A percentile compares a stretch with the other conserved stretches of the same genome.
phyloP scores from a whole-genome alignment of 2,888 invertebrate species.

The Hedya salicella region DNA sequence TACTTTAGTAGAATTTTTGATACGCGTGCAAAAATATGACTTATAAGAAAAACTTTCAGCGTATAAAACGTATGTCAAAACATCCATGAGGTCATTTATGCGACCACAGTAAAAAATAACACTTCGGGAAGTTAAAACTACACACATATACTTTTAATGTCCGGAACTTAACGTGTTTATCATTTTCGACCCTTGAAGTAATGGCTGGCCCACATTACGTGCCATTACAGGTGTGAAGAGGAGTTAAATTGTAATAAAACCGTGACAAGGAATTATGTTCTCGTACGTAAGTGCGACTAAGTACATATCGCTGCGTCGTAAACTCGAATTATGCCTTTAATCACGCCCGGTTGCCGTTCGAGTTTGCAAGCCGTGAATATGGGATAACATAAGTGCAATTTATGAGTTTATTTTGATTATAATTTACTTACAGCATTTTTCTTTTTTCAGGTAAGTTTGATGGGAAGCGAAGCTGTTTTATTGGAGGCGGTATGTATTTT shows the following conservation, averaged over 20 bases:
- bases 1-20: no score
- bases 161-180: conserved; percentile 45
- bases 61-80: conserved; percentile 28
- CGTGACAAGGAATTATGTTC: conserved; percentile 43
- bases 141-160: conserved; percentile 38
- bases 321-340: conserved; percentile 44
- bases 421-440: conserved; percentile 44
- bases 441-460: conserved; percentile 60
- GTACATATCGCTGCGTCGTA: conserved; percentile 42
- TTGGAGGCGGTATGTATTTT: not conserved
- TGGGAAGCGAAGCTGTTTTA: not conserved
- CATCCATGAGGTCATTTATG: conserved; percentile 41
- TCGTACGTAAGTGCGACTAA: conserved; percentile 42
- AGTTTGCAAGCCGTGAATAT: conserved; percentile 33
- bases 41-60: conserved; percentile 26
- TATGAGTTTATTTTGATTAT: conserved; percentile 33
- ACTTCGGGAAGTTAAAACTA: conserved; percentile 37
- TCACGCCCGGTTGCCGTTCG: conserved; percentile 35
- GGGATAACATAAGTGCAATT: conserved; percentile 47
- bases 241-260: conserved; percentile 50
- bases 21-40: no score
- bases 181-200: conserved; percentile 45
- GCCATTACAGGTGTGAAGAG: conserved; percentile 48
- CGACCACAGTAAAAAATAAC: conserved; percentile 37
- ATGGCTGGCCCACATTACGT: conserved; percentile 43